Evolutionary conservation across 1,140 invertebrate genomes (phyloP).

Genomic region (Drosophila varians): DNA sequence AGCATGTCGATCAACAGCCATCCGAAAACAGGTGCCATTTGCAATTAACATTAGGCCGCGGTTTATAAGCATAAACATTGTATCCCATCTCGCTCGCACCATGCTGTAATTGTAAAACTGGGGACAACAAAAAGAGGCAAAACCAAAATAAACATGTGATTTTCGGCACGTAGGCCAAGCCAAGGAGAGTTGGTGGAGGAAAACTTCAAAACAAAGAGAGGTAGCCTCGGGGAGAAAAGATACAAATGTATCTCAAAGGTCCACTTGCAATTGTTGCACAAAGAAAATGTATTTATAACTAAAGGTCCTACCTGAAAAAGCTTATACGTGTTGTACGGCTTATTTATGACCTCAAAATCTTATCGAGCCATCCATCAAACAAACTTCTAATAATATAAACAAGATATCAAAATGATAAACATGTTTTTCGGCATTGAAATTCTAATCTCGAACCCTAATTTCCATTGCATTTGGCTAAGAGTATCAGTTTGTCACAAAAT

Average conservation of each 20-base stretch:
- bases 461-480: background rate
- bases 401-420: constrained; percentile 1
- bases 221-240: background rate
- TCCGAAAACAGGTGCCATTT: constrained; percentile 14
- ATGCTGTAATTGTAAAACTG: constrained; percentile 44
- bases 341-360: constrained; percentile 1
- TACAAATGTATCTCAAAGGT: background rate
- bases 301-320: too few species aligned
- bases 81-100: constrained; percentile 24
- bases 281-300: background rate
- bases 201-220: constrained; percentile 33
- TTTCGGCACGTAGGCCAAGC: constrained; percentile 76
- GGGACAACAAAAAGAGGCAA: constrained; percentile 35
- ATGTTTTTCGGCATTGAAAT: background rate
- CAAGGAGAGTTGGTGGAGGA: constrained; percentile 23
- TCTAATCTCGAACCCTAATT: background rate
- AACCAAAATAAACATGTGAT: constrained; percentile 75
- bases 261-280: constrained; percentile 7
- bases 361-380: constrained; percentile 13
- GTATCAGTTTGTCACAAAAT: background rate
- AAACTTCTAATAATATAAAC: background rate
- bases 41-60: background rate
- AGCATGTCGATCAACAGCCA: background rate
- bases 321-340: too few species aligned
- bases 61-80: constrained; percentile 22